These are phyloP conservation scores for Peromyscus eremicus DNA, from an alignment of 2,797 vertebrate species.

Conservation along the genomic window DNA sequence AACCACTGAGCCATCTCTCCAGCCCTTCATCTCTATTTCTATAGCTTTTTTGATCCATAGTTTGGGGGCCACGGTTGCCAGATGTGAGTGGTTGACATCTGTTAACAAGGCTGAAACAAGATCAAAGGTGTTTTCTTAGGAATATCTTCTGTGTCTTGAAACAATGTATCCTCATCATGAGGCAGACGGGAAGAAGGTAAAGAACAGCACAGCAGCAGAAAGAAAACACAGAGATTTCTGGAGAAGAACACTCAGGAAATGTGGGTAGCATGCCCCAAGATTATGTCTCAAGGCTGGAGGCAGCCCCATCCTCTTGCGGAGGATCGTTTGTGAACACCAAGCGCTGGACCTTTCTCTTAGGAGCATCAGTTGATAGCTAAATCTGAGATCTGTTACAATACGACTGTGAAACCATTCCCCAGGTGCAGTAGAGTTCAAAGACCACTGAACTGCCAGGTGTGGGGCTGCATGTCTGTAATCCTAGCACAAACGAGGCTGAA, in stretches of 20 bases:
- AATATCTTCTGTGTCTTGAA: background rate
- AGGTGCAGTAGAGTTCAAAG: background rate
- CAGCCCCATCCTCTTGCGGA: background rate
- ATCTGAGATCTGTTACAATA: background rate
- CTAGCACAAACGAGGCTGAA: too few species aligned
- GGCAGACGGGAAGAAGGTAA: background rate
- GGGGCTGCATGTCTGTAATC: background rate
- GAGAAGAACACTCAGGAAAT: background rate
- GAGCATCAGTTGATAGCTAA: background rate
- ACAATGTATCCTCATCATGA: background rate
- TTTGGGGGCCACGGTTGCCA: background rate
- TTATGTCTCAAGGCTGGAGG: background rate
- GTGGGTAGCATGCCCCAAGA: too few species aligned
- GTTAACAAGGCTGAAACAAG: background rate
- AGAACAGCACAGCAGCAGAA: background rate
- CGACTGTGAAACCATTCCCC: background rate
- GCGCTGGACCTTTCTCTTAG: background rate
- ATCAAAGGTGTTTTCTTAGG: slow-evolving; percentile 1
- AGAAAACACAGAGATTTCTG: background rate
- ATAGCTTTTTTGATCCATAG: background rate
- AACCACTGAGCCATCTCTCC: too few species aligned
- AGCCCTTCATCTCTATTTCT: background rate
- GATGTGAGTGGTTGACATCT: background rate
- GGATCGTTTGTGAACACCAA: background rate
- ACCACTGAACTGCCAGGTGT: background rate